Base-by-base conservation (phyloP, 1,140 invertebrate genomes). In the Tetraneura akinire region DNA sequence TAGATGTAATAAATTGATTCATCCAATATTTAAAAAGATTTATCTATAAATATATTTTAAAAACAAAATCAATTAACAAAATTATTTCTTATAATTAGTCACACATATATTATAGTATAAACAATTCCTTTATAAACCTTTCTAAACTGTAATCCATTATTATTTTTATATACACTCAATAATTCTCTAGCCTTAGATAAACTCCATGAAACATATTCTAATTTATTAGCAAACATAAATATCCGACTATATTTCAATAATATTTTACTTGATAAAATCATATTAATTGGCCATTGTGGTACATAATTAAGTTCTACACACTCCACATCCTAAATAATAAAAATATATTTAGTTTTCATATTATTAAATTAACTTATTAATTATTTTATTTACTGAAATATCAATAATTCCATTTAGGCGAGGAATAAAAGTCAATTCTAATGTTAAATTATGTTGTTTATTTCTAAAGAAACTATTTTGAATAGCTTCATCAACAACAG, bases 151-250 rank as follows among this genome's bases (percentile, higher is more conserved):
- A 78, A 26, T 29, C 74, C 74, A 13, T 2, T n/a, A 29, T 78
- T 32, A 60, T 60, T 60, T 78, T 78, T 78, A 42, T 62, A 57
- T 13, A 62, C 13, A 29, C 21, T 78, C 18, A 78, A 57, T 60
- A 78, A 23, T 78, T 62, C 55, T 18, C 55, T 78, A 11, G 55
- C 74, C 45, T 78, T 78, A 18, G 9, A 60, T 32, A 78, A 78
- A 47, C 55, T 60, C 74, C 74, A 78, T 26, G 74, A 45, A 62
- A 78, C 74, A 78, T 62, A 78, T 29, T 78, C 74, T 23, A 78
- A 47, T 57, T 78, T 78, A 10, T 62, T 78, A 5, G 55, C 53
- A 60, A 78, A 78, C 74, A 78, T 18, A 47, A 78, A 78, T 47
- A 78, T 42, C n/a, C 53, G n/a, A 23, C 51, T 78, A n/a, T 78